Base-by-base conservation (phyloP, 2,113 vertebrate species). In the Balaeniceps rex region DNA sequence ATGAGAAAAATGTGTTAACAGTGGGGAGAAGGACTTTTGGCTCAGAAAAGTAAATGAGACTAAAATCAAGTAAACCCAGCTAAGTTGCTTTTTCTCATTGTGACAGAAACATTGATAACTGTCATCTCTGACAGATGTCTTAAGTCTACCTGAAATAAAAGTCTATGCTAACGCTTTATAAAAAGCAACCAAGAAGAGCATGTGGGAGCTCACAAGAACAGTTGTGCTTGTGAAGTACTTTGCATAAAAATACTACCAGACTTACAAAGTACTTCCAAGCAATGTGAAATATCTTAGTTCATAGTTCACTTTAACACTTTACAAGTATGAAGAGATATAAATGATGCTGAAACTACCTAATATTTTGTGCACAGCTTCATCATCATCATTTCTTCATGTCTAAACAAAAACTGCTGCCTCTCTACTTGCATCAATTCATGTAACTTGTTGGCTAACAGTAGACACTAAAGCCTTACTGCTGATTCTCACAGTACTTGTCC, bases 141-240 rank as follows among this genome's bases (percentile, higher is more conserved):
- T 70, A 89, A 87, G 81, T 38, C 84, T 83, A 76, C 85, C 78
- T 86, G 82, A 90, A 92, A 85, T 79, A 93, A 87, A 93, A 47
- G 38, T 60, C 82, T 82, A 9, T 79, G n/a, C 38, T 76, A n/a
- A 89, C 87, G 78, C 52, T 90, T 92, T 89, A 85, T 55, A 93
- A 64, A 94, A 84, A 63, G 28, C 26, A 71, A 5, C 34, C 61
- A 58, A 57, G 44, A 60, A 58, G 49, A 69, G 34, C 33, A 28
- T 10, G 54, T 65, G 69, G 40, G 60, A 94, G 47, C 52, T 90
- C 70, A 88, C n/a, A n/a, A n/a, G n/a, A n/a, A n/a, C n/a, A n/a
- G n/a, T 2, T 61, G 61, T 29, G 49, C 75, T 79, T 83, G 52
- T 47, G 74, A 79, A 93, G 31, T 71, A 49, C 61, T 68, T 60